phyloP scores from a whole-genome alignment of 1,140 invertebrate genomes.

The Euwallacea fornicatus region DNA sequence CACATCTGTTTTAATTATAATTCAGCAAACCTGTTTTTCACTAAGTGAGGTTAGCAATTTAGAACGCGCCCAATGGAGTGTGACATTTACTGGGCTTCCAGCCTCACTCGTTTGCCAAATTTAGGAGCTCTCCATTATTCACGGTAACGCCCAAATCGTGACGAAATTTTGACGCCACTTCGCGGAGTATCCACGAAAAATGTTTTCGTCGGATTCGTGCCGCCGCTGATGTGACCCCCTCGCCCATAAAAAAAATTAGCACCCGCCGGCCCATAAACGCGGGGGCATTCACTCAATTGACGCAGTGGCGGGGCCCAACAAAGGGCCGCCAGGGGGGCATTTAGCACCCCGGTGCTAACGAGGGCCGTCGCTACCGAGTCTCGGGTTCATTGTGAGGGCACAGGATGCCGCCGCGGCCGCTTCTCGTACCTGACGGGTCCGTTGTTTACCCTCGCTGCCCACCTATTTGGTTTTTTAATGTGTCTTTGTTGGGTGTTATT shows the following conservation, averaged over 20 bases:
- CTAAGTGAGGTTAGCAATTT: no score
- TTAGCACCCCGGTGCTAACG: slow-evolving; percentile 36
- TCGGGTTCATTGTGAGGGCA: slow-evolving; percentile 25
- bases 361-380: slow-evolving; percentile 33
- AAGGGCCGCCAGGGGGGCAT: slow-evolving; percentile 13
- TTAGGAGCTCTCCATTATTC: no score
- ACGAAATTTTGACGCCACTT: no score
- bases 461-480: slow-evolving; percentile 23
- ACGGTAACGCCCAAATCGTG: no score
- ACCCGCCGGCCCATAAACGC: slow-evolving; percentile 21
- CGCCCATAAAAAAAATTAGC: slow-evolving; percentile 25
- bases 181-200: no score
- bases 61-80: no score
- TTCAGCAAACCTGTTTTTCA: no score
- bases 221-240: background rate
- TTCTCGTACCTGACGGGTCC: background rate
- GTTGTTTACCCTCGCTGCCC: slow-evolving; percentile 12
- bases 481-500: slow-evolving; percentile 16
- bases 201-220: background rate
- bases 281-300: slow-evolving; percentile 1
- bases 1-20: no score
- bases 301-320: slow-evolving; percentile 13
- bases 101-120: no score
- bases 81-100: no score
- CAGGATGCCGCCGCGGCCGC: slow-evolving; percentile 8